phyloP scores from a whole-genome alignment of 2,797 vertebrate genomes.

The Betta splendens region DNA sequence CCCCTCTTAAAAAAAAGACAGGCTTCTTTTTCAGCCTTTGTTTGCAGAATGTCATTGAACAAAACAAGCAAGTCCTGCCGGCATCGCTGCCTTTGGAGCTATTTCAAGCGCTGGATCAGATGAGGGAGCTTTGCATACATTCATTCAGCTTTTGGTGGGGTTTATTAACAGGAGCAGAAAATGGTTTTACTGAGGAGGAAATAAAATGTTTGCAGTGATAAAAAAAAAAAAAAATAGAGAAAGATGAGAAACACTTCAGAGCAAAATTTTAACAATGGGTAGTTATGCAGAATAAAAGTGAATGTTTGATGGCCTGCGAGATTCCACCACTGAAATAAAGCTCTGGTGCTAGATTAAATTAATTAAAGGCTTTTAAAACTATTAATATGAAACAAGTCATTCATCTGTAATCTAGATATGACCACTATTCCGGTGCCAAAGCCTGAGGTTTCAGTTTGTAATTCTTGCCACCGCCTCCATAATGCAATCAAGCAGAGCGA shows the following conservation, averaged over 20 bases:
- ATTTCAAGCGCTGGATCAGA: conserved; percentile 56
- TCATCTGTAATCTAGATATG: neutral
- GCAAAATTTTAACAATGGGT: too few relatives aligned
- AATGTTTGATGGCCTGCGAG: too few relatives aligned
- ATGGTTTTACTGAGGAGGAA: neutral
- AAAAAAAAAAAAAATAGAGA: neutral
- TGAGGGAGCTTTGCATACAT: conserved; percentile 39
- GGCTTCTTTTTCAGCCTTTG: conserved; percentile 69
- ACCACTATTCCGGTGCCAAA: neutral
- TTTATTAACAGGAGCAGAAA: conserved; percentile 22
- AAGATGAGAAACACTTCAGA: neutral
- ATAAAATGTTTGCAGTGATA: neutral
- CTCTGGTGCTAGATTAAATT: too few relatives aligned
- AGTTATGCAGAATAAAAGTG: too few relatives aligned
- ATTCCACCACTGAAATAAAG: too few relatives aligned
- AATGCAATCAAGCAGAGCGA: conserved; percentile 1
- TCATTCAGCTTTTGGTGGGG: conserved; percentile 20
- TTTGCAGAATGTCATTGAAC: conserved; percentile 66
- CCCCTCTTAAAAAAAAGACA: conserved; percentile 65
- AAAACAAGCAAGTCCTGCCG: conserved; percentile 66
- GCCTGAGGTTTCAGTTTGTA: conserved; percentile 2
- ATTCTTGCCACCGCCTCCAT: neutral
- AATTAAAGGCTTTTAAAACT: neutral
- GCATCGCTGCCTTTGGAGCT: conserved; percentile 58
- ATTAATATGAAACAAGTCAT: conserved; percentile 4